Evolutionary conservation across 1,140 invertebrate genomes (phyloP).

Genomic region (Nasonia vitripennis): DNA sequence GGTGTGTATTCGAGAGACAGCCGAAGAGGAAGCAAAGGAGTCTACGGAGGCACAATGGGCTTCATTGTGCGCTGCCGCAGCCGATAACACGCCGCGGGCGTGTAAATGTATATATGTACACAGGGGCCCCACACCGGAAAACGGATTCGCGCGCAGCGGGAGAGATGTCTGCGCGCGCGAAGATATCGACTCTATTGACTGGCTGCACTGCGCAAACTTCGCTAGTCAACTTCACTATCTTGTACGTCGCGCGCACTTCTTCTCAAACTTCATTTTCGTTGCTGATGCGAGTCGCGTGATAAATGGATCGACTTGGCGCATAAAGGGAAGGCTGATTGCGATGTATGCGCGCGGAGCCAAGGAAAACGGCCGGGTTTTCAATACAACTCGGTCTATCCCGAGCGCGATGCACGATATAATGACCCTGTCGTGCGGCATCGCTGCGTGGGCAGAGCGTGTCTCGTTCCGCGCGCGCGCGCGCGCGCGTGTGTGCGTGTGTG

Average conservation of each 20-base stretch:
- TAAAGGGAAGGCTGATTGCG: conserved; percentile 19
- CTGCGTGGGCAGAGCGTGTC: background rate
- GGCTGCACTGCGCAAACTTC: background rate
- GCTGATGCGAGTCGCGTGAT: background rate
- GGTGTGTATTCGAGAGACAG: background rate
- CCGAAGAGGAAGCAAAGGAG: background rate
- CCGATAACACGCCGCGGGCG: conserved; percentile 1
- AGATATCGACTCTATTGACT: conserved; percentile 16
- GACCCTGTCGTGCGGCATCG: background rate
- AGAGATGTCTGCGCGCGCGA: background rate
- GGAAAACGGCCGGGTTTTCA: conserved; percentile 5
- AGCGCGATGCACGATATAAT: background rate
- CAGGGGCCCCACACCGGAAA: background rate
- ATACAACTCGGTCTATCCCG: background rate
- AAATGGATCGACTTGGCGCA: background rate
- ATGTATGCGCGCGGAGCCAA: background rate
- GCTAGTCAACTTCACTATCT: background rate
- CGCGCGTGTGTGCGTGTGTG: too few species aligned
- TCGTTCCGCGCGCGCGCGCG: background rate
- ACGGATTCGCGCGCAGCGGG: conserved; percentile 14
- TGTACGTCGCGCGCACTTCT: background rate
- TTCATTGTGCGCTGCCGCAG: conserved; percentile 9
- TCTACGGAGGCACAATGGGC: background rate
- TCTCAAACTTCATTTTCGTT: background rate
- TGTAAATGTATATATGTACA: background rate